A percentile compares a stretch with the other conserved stretches of the same genome.
Conservation (phyloP, 2,797 vertebrate genomes). For the Microhierax caerulescens region DNA sequence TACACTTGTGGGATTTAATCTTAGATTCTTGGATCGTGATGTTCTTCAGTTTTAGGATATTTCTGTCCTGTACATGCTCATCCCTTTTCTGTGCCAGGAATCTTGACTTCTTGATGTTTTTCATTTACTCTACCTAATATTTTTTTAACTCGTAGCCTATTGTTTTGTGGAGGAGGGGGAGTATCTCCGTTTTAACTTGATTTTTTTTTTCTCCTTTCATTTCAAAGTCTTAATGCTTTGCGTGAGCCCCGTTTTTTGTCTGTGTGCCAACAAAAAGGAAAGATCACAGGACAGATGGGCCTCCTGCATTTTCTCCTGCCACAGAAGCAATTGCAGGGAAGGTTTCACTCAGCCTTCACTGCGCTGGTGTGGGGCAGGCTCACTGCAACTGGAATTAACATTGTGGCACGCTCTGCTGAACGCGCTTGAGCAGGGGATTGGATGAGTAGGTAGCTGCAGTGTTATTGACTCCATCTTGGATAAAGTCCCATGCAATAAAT, state of each 20-base stretch:
- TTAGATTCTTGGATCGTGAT: background rate
- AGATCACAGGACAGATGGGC: background rate
- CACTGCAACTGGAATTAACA: background rate
- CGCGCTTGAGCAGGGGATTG: background rate
- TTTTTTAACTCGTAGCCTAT: background rate
- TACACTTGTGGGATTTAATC: background rate
- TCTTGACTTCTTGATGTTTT: background rate
- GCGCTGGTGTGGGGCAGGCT: background rate
- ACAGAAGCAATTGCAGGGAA: background rate
- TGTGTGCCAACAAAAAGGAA: background rate
- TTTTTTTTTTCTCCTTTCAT: background rate
- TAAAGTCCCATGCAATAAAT: background rate
- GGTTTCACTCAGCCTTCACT: background rate
- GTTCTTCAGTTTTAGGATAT: background rate
- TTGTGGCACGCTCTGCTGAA: background rate
- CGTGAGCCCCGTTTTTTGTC: background rate
- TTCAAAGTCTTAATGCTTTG: background rate
- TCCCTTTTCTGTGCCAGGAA: background rate
- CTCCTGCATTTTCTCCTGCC: background rate
- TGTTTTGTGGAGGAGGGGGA: background rate
- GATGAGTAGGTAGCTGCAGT: background rate
- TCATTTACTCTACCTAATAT: background rate
- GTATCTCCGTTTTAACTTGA: background rate
- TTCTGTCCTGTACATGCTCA: background rate
- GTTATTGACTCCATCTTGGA: constrained; percentile 32